Conservation (phyloP, 2,797 vertebrate genomes). For the Danio tinwini region DNA sequence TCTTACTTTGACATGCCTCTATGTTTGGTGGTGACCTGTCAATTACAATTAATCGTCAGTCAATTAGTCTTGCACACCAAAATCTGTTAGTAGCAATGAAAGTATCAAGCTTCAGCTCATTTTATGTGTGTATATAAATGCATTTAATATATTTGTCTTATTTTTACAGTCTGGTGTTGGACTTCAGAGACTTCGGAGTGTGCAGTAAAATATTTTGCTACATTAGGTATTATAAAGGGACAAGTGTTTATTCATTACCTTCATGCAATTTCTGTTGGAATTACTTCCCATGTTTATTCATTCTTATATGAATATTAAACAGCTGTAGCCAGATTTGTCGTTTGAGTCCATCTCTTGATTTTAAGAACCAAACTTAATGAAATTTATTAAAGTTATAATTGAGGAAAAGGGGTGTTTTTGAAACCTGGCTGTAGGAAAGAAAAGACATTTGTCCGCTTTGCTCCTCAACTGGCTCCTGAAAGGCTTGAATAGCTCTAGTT, state of each 20-base stretch:
- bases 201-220: too few relatives aligned
- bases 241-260: too few relatives aligned
- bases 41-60: conserved; percentile 13
- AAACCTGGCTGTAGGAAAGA: background rate
- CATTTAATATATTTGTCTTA: too few relatives aligned
- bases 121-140: background rate
- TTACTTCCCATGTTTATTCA: background rate
- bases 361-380: background rate
- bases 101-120: background rate
- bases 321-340: background rate
- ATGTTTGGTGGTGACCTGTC: background rate
- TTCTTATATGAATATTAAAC: background rate
- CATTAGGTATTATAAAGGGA: too few relatives aligned
- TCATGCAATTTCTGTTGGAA: background rate
- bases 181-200: too few relatives aligned
- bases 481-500: conserved; percentile 27
- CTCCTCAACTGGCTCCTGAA: conserved; percentile 6
- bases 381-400: background rate
- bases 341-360: conserved; percentile 2
- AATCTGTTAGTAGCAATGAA: background rate
- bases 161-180: too few relatives aligned
- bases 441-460: conserved; percentile 12
- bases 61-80: background rate
- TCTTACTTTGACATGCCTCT: background rate
- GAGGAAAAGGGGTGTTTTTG: background rate